Percentiles rank a stretch among this genome's conserved stretches.
phyloP scores from a whole-genome alignment of 2,113 vertebrate species.

The Stigmatopora argus region DNA sequence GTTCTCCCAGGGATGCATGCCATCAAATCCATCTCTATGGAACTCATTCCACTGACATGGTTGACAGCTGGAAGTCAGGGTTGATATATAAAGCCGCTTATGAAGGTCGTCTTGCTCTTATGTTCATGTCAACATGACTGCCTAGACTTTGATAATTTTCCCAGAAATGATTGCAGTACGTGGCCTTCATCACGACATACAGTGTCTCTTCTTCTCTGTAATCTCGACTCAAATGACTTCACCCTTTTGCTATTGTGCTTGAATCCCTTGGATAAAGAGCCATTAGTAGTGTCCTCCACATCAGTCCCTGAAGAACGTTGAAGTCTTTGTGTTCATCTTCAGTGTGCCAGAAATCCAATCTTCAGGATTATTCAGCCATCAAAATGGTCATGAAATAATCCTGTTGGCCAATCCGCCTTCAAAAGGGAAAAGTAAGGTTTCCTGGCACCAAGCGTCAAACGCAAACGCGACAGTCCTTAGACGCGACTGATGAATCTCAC shows the following conservation, averaged over 20 bases:
- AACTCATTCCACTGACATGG: neutral
- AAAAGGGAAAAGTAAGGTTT: constrained; percentile 49
- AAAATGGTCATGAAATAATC: constrained; percentile 58
- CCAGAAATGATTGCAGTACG: constrained; percentile 6
- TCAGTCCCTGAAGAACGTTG: neutral
- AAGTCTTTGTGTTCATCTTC: neutral
- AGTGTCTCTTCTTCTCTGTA: neutral
- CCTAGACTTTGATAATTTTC: constrained; percentile 1
- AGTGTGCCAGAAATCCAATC: constrained; percentile 40
- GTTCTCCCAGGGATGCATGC: neutral
- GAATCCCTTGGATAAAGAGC: neutral
- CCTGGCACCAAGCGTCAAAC: constrained; percentile 51
- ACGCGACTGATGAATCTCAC: constrained; percentile 28
- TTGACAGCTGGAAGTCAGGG: constrained; percentile 5
- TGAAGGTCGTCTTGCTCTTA: neutral
- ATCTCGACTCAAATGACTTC: constrained; percentile 4
- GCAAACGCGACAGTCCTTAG: constrained; percentile 46
- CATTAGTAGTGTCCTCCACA: neutral
- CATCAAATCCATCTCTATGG: neutral
- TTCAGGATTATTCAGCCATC: constrained; percentile 55
- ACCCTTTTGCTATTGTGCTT: constrained; percentile 1
- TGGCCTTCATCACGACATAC: neutral
- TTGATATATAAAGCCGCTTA: neutral
- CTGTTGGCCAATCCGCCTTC: constrained; percentile 46
- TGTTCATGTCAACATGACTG: neutral